These are phyloP conservation scores for Pycnomerus fuliginosus DNA, from an alignment of 2,888 invertebrate species.

Conservation along the genomic window DNA sequence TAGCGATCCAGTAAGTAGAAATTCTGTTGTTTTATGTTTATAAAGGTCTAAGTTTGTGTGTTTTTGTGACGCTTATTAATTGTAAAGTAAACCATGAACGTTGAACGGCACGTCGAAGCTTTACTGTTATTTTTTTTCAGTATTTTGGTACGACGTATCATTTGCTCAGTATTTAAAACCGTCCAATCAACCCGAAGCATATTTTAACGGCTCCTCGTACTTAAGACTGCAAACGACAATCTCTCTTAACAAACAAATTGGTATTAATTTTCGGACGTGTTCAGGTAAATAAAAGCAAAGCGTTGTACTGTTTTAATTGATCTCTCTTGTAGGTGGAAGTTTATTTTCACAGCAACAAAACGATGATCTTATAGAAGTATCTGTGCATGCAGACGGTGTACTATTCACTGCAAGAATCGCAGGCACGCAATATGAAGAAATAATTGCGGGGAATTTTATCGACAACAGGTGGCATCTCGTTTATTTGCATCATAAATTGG, in stretches of 20 bases:
- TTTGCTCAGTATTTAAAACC: conserved; percentile 50
- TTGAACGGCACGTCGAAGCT: too few species aligned
- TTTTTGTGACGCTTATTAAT: too few species aligned
- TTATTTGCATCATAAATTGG: conserved; percentile 63
- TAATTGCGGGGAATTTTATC: conserved; percentile 66
- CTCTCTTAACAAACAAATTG: conserved; percentile 77
- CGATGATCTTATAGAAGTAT: conserved; percentile 50
- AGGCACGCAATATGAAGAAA: conserved; percentile 59
- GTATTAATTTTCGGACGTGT: conserved; percentile 80
- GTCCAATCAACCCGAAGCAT: conserved; percentile 72
- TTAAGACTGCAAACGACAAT: conserved; percentile 71
- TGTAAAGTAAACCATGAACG: too few species aligned
- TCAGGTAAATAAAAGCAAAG: conserved; percentile 51
- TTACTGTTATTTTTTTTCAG: conserved; percentile 12
- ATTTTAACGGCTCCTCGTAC: conserved; percentile 80
- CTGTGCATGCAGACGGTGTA: conserved; percentile 53
- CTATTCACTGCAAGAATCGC: conserved; percentile 54
- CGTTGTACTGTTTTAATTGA: background rate
- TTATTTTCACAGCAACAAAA: conserved; percentile 69
- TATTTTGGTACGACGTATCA: conserved; percentile 1
- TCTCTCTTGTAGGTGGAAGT: conserved; percentile 60
- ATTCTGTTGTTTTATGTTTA: too few species aligned
- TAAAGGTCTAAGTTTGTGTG: too few species aligned
- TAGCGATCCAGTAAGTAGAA: too few species aligned
- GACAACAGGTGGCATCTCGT: conserved; percentile 83